phyloP scores from a whole-genome alignment of 2,888 invertebrate genomes.

The Drosophila demipolita region DNA sequence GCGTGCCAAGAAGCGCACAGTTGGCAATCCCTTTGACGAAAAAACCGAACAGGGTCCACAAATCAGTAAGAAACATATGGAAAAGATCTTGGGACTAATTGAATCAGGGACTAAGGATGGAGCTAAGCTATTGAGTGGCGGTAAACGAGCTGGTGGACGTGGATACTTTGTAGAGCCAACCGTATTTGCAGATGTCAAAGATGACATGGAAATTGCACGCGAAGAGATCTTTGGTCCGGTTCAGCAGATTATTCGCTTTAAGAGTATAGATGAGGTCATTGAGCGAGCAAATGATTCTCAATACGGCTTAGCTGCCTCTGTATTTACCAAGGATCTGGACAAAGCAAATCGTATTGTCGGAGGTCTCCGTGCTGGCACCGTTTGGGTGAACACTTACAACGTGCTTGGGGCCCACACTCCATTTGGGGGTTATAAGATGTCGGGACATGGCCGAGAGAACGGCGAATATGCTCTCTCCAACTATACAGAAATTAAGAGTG shows the following conservation, averaged over 20 bases:
- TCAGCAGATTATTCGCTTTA: constrained; percentile 95
- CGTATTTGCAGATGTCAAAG: constrained; percentile 93
- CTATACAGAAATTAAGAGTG: constrained; percentile 98
- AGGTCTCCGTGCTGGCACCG: constrained; percentile 58
- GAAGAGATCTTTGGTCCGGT: constrained; percentile 98
- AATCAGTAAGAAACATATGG: constrained; percentile 93
- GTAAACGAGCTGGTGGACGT: constrained; percentile 87
- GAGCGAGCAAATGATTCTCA: constrained; percentile 93
- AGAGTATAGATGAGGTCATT: constrained; percentile 91
- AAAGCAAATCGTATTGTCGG: constrained; percentile 75
- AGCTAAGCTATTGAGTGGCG: constrained; percentile 92
- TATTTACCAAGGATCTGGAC: constrained; percentile 90
- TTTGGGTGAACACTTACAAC: constrained; percentile 87
- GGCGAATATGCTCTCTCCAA: constrained; percentile 96
- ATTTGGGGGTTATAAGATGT: constrained; percentile 98
- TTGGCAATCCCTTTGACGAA: constrained; percentile 95
- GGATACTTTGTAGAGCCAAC: constrained; percentile 97
- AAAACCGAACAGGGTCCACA: constrained; percentile 95
- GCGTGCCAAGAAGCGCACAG: constrained; percentile 90
- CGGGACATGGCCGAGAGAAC: constrained; percentile 97
- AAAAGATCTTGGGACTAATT: constrained; percentile 92
- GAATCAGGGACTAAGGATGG: constrained; percentile 93
- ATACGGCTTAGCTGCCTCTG: constrained; percentile 90
- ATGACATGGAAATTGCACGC: constrained; percentile 93
- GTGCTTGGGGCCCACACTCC: constrained; percentile 90